Base-by-base conservation (phyloP, 1,140 invertebrate genomes). In the Brachionus manjavacas region DNA sequence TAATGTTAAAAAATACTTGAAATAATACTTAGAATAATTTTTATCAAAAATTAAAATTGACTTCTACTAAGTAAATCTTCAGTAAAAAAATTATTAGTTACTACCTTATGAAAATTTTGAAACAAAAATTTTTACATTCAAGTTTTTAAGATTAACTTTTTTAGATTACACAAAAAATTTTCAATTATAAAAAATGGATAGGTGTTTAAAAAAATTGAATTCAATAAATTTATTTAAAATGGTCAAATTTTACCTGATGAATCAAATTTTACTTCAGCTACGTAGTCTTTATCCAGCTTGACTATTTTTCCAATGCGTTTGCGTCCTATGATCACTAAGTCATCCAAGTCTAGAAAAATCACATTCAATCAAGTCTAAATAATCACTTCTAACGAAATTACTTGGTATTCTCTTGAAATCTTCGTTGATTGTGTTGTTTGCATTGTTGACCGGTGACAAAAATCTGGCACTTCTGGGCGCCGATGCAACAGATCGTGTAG, bases 231-330 rank as follows among this genome's bases (percentile, higher is more conserved):
- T 6, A 35, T 35, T 35, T 35, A 6, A 6, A 0, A 7, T 35
- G 31, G 7, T 35, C 31, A 35, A 35, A 35, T 7, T 35, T 23
- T 49, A 76, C 72, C 20, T 76, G 72, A 49, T 46, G 16, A 28
- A 20, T 76, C 72, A 49, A 76, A 76, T 76, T 76, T 76, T 12
- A 76, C 72, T 25, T 76, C 41, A 49, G 25, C 72, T 1, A 49
- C 7, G 52, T 46, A 12, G 6, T 76, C 72, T 14, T 49, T 76
- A 14, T 76, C 41, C 7, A 76, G 7, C 49, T 49, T 76, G 14
- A 25, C 23, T 76, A 76, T 49, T 76, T 76, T 76, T 1, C 72
- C 72, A 25, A 76, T 76, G 1, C 25, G 41, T 11, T 76, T 76
- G 11, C 43, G 41, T 14, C 43, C 72, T 20, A 76, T 76, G 25